Percentiles rank a stretch among this genome's conserved stretches.
phyloP scores from a whole-genome alignment of 2,113 vertebrate species.

The Pachypanchax playfairii region DNA sequence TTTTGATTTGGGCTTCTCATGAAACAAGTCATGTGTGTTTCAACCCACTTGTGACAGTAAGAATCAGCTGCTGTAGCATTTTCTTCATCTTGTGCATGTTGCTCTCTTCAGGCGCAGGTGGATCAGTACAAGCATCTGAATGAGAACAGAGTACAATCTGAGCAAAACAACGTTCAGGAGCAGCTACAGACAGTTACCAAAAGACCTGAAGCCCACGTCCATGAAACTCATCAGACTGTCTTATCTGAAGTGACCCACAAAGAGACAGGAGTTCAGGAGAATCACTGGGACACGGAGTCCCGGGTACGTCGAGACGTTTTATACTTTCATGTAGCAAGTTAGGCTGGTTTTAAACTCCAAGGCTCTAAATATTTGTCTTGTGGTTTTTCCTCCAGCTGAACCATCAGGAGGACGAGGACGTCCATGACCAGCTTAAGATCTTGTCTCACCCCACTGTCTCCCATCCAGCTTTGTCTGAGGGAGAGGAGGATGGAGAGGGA shows the following conservation, averaged over 20 bases:
- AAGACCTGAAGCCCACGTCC: conserved; percentile 12
- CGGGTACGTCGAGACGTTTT: conserved; percentile 46
- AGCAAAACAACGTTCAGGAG: conserved; percentile 34
- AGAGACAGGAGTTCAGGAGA: conserved; percentile 1
- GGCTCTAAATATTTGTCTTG: neutral
- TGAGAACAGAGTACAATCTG: conserved; percentile 80
- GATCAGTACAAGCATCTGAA: conserved; percentile 91
- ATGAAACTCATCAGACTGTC: neutral
- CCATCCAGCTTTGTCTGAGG: conserved; percentile 37
- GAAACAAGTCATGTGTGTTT: too few relatives aligned
- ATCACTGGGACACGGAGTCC: conserved; percentile 27
- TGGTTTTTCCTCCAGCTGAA: conserved; percentile 24
- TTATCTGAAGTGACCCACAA: conserved; percentile 1
- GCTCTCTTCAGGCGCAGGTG: conserved; percentile 85
- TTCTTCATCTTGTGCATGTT: neutral
- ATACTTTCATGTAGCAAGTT: neutral
- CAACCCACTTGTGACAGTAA: too few relatives aligned
- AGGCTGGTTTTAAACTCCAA: neutral
- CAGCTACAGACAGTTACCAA: conserved; percentile 2
- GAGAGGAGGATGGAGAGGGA: conserved; percentile 81
- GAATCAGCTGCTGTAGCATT: neutral
- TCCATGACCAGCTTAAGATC: conserved; percentile 70
- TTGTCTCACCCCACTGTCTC: conserved; percentile 70
- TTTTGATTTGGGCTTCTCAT: too few relatives aligned
- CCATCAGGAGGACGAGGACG: conserved; percentile 35